Evolutionary conservation across 2,888 invertebrate genomes (phyloP).

Genomic region (Acanthoscelides obtectus): DNA sequence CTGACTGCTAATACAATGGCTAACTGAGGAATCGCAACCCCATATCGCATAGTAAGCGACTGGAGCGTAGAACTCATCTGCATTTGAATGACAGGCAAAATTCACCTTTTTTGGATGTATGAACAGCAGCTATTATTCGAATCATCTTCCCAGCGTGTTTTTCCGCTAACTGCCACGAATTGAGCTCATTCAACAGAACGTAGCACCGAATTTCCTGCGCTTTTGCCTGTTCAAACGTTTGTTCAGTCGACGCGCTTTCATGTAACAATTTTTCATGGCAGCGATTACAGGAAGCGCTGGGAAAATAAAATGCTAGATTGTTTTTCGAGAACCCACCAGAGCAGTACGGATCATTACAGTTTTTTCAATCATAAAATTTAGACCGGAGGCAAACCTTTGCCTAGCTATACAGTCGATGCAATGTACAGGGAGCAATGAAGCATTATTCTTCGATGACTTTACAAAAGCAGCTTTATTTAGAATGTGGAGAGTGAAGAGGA

Average conservation of each 20-base stretch:
- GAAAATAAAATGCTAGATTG: not conserved
- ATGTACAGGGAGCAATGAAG: too few relatives aligned
- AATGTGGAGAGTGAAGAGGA: not conserved
- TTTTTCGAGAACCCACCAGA: not conserved
- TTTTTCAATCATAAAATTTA: too few relatives aligned
- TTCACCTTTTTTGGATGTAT: too few relatives aligned
- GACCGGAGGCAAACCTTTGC: not conserved
- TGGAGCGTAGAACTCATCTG: too few relatives aligned
- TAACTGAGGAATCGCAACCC: too few relatives aligned
- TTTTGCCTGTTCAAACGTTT: not conserved
- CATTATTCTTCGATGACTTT: too few relatives aligned
- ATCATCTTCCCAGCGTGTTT: not conserved
- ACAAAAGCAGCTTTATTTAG: too few relatives aligned
- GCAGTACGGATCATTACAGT: not conserved
- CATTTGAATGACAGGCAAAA: too few relatives aligned
- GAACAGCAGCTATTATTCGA: too few relatives aligned
- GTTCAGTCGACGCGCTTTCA: not conserved
- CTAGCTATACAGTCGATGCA: too few relatives aligned
- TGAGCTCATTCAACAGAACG: not conserved
- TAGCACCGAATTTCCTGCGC: not conserved
- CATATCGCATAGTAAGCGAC: too few relatives aligned
- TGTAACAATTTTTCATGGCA: not conserved
- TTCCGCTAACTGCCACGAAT: not conserved
- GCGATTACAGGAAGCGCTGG: not conserved
- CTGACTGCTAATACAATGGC: too few relatives aligned